Evolutionary conservation across 2,113 vertebrate genomes (phyloP).

Genomic region (Galeopterus variegatus): DNA sequence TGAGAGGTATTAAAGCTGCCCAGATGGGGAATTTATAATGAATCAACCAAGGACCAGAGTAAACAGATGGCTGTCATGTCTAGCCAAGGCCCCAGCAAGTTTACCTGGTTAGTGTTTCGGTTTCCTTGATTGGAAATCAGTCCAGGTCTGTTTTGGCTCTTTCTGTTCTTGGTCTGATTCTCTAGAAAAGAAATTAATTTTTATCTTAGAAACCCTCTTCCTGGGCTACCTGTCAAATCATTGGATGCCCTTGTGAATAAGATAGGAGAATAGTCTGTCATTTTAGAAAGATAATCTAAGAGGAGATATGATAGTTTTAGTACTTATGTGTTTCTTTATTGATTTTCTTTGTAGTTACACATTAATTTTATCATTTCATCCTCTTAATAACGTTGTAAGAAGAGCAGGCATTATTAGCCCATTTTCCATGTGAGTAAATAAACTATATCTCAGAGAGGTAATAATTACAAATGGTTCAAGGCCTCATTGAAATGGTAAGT

Average conservation of each 20-base stretch:
- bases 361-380: background rate
- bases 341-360: background rate
- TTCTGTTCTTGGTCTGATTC: background rate
- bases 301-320: background rate
- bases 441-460: background rate
- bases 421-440: background rate
- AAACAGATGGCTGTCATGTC: background rate
- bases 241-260: background rate
- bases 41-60: background rate
- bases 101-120: conserved; percentile 11
- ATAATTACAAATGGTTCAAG: background rate
- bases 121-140: background rate
- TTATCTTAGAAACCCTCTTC: background rate
- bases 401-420: background rate
- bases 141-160: conserved; percentile 20
- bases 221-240: background rate
- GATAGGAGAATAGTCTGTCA: background rate
- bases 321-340: background rate
- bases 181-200: background rate
- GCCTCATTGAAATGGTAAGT: background rate
- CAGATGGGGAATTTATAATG: background rate
- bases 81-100: background rate
- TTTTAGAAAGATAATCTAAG: background rate
- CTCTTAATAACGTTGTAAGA: background rate
- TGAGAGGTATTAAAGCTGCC: background rate